Evolutionary conservation across 2,888 invertebrate species (phyloP), one percentile per base, ranked within the genome.

Genomic region (Hirtodrosophila alboralis): DNA sequence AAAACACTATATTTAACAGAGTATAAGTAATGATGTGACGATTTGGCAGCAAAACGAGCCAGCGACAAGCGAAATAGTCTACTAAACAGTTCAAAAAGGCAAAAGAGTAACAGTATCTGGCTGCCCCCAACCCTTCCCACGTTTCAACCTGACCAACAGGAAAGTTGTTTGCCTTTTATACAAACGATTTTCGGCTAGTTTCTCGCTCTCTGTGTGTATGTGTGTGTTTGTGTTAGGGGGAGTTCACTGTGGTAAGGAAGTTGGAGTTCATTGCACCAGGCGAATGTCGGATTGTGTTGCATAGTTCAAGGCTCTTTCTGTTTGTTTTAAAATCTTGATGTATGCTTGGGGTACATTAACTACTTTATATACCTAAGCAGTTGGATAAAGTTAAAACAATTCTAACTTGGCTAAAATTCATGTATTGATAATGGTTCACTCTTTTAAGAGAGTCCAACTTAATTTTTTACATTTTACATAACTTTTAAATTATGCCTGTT

Each of bases 11-110:
- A 70, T 80, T 79, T 84, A 59, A 62, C 37, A 51, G 38, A 49
- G 73, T 70, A 84, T 79, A 79, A 79, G 81, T 79, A 79, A 79
- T 79, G 79, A 79, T 79, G 79, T 79, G 79, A 79, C 83, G 79
- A 79, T 80, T 79, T 79, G 79, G 85, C 78, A 70, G 84, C 51
- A 45, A 68, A n/a, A 70, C 68, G 60, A 70, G 40, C 64, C 67
- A 69, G 47, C 71, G 66, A 71, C 69, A 65, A 69, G 72, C 68
- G 33, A 64, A 70, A 54, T 37, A 26, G 53, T 36, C 70, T 47
- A 40, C 64, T 57, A 63, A 69, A 57, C 48, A 70, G 48, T 23
- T 21, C 27, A 45, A 30, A 40, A 66, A 34, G 38, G 38, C 23
- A 23, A 3, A 21, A 23, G 1, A 23, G 23, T 23, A 23, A 23